Percentiles rank a stretch among this genome's conserved stretches.
Conservation (phyloP, 2,888 invertebrate species). For the Lithophane ornitopus region DNA sequence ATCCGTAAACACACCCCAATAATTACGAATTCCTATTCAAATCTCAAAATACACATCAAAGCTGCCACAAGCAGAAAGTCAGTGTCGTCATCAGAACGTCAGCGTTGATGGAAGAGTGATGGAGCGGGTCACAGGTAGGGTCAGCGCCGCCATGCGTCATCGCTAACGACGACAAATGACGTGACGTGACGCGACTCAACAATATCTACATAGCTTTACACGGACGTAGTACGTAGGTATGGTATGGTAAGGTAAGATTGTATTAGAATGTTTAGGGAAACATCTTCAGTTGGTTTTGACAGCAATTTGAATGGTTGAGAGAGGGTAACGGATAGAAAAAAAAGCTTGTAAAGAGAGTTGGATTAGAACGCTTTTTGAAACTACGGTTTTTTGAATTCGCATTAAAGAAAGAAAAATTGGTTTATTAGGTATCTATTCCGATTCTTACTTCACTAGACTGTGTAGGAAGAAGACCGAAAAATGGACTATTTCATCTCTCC, state of each 20-base stretch:
- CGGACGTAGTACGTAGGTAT: constrained; percentile 15
- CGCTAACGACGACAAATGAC: constrained; percentile 90
- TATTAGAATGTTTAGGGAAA: neutral
- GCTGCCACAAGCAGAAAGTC: constrained; percentile 36
- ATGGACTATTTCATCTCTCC: neutral
- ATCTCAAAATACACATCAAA: constrained; percentile 52
- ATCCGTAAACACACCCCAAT: constrained; percentile 18
- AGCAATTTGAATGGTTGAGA: neutral
- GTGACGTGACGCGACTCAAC: constrained; percentile 79
- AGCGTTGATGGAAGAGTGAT: constrained; percentile 86
- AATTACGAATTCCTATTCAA: constrained; percentile 23
- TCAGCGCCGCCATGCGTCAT: constrained; percentile 89
- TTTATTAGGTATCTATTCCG: neutral
- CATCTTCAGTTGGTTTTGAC: neutral
- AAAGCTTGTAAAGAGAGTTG: too few species aligned
- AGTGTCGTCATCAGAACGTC: constrained; percentile 62
- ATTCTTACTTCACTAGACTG: neutral
- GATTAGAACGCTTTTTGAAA: neutral
- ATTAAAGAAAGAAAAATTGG: neutral
- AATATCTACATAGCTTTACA: constrained; percentile 64
- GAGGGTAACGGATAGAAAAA: neutral
- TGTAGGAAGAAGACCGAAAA: neutral
- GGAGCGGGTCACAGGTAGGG: constrained; percentile 84
- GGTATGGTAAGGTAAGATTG: neutral
- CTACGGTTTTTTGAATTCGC: neutral